phyloP scores from a whole-genome alignment of 1,140 invertebrate species.

The Antheraea mylitta region DNA sequence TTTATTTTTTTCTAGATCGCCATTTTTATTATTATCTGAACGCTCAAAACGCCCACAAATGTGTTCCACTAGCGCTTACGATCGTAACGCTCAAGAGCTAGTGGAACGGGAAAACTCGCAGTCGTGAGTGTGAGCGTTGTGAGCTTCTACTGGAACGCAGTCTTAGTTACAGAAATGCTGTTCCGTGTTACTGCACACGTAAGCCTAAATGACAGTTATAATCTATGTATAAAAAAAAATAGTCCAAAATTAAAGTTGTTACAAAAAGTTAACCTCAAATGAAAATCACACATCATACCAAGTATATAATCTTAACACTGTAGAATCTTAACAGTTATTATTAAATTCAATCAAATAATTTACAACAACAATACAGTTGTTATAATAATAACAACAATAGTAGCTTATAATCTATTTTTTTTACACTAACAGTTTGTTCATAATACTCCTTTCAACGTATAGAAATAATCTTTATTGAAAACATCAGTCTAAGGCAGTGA shows the following conservation, averaged over 20 bases:
- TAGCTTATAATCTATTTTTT: conserved; percentile 43
- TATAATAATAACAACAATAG: conserved; percentile 63
- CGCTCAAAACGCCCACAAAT: no score
- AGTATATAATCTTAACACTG: conserved; percentile 47
- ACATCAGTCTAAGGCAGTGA: conserved; percentile 75
- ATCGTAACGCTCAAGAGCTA: no score
- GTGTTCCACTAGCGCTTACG: no score
- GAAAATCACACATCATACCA: conserved; percentile 54
- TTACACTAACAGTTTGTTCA: conserved; percentile 50
- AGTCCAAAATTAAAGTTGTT: conserved; percentile 43
- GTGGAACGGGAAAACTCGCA: no score
- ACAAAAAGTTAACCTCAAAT: conserved; percentile 40
- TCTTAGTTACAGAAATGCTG: conserved; percentile 54
- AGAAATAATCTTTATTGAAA: conserved; percentile 65
- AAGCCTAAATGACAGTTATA: conserved; percentile 47
- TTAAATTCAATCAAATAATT: conserved; percentile 72
- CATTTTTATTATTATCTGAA: no score
- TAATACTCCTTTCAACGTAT: conserved; percentile 63
- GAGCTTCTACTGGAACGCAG: no score
- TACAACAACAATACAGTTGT: conserved; percentile 65
- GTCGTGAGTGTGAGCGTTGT: no score
- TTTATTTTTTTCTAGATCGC: no score
- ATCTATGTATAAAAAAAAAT: conserved; percentile 14
- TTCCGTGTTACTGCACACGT: conserved; percentile 40
- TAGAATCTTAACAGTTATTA: conserved; percentile 57